phyloP scores from a whole-genome alignment of 2,888 invertebrate species.

The Ennomos fuscantarius region DNA sequence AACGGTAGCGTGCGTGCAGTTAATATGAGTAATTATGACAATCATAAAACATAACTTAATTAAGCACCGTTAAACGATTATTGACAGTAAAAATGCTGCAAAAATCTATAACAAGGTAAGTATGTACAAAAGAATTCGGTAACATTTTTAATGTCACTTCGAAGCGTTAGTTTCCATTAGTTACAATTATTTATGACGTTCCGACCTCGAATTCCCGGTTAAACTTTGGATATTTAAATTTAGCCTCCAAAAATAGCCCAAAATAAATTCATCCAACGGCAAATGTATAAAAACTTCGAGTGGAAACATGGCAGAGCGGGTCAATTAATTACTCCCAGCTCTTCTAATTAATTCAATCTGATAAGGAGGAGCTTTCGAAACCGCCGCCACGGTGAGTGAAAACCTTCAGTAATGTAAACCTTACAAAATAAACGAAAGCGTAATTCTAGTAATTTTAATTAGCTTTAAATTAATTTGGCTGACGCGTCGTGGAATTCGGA shows the following conservation, averaged over 20 bases:
- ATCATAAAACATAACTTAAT: slow-evolving; percentile 30
- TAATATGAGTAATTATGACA: neutral
- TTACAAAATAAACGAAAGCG: slow-evolving; percentile 44
- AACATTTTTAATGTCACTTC: slow-evolving; percentile 31
- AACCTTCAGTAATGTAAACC: slow-evolving; percentile 47
- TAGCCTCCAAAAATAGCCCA: slow-evolving; percentile 34
- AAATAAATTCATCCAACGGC: slow-evolving; percentile 36
- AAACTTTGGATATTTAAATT: slow-evolving; percentile 32
- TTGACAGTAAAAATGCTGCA: slow-evolving; percentile 12
- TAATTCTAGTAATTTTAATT: slow-evolving; percentile 38
- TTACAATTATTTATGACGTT: slow-evolving; percentile 27
- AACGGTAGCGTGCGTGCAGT: too few relatives aligned
- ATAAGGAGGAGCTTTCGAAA: slow-evolving; percentile 63
- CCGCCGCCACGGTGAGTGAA: slow-evolving; percentile 47
- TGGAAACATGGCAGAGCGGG: slow-evolving; percentile 46
- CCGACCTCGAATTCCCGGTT: slow-evolving; percentile 36
- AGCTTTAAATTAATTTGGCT: slow-evolving; percentile 30
- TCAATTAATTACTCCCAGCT: slow-evolving; percentile 47
- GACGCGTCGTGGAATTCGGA: slow-evolving; percentile 22
- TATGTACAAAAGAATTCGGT: slow-evolving; percentile 21
- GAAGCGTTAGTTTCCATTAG: slow-evolving; percentile 26
- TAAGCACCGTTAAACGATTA: slow-evolving; percentile 17
- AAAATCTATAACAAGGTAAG: slow-evolving; percentile 8
- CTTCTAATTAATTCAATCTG: slow-evolving; percentile 60
- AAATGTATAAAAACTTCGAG: slow-evolving; percentile 34